Conservation (phyloP, 2,113 vertebrate species). For the Arenaria interpres region DNA sequence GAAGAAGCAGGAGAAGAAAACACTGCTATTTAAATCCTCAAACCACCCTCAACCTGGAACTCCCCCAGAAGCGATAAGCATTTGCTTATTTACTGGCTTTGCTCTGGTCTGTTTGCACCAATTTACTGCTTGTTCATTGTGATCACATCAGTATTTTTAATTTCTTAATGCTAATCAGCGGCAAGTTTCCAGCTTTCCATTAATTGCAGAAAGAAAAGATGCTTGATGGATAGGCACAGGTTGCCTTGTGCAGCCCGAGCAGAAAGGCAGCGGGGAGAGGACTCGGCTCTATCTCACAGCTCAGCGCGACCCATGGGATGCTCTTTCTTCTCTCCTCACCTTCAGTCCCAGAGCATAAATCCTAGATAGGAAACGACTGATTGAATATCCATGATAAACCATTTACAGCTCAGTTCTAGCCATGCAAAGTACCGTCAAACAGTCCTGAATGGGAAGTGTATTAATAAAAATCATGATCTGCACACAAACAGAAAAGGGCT, state of each 20-base stretch:
- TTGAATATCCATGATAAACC: neutral
- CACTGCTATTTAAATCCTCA: neutral
- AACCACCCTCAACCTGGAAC: neutral
- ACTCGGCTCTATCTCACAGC: neutral
- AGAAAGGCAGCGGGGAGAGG: neutral
- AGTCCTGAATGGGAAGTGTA: neutral
- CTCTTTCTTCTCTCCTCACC: neutral
- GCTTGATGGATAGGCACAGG: neutral
- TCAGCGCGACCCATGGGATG: neutral
- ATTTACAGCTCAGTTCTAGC: neutral
- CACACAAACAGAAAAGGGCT: conserved; percentile 13
- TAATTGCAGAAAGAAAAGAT: neutral
- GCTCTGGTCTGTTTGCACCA: neutral
- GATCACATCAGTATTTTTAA: neutral
- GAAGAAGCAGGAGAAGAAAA: neutral
- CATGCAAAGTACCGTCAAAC: neutral
- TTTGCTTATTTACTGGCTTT: neutral
- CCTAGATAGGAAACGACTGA: neutral
- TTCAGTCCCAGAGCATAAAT: neutral
- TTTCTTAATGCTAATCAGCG: neutral
- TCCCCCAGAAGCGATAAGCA: neutral
- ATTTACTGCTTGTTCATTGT: neutral
- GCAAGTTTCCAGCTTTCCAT: neutral
- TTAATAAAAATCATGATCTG: neutral
- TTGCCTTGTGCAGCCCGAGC: neutral